These are phyloP conservation scores for Pteruthius melanotis DNA, from an alignment of 2,113 vertebrate species.

Conservation along the genomic window DNA sequence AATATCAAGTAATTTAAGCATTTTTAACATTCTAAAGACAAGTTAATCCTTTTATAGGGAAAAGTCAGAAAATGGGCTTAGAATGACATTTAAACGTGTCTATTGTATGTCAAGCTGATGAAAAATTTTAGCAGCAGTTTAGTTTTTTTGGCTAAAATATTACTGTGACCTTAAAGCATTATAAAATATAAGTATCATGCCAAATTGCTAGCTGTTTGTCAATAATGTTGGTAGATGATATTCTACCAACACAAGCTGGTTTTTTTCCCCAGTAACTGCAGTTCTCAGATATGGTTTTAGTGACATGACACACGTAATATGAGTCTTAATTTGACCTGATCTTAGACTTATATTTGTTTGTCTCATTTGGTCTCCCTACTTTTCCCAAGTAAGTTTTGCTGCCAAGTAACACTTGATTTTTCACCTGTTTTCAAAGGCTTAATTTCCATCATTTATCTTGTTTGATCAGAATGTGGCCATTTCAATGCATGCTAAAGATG, in stretches of 20 bases:
- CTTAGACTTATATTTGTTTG: background rate
- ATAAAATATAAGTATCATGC: background rate
- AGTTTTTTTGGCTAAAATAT: conserved; percentile 9
- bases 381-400: background rate
- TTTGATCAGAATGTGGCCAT: background rate
- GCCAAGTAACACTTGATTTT: background rate
- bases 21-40: conserved; percentile 64
- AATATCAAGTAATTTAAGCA: conserved; percentile 47
- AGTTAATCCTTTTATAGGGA: conserved; percentile 46
- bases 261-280: background rate
- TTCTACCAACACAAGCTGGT: background rate
- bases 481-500: background rate
- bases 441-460: background rate
- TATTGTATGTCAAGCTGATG: conserved; percentile 33
- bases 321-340: background rate
- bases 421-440: background rate
- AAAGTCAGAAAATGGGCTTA: conserved; percentile 60
- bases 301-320: background rate
- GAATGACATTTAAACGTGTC: conserved; percentile 58
- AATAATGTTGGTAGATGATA: background rate
- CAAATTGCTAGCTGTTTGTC: background rate
- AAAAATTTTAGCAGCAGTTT: conserved; percentile 49
- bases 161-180: background rate
- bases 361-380: background rate
- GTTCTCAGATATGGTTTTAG: background rate